Conservation (phyloP, 1,140 invertebrate genomes). For the Lepidurus couesii region DNA sequence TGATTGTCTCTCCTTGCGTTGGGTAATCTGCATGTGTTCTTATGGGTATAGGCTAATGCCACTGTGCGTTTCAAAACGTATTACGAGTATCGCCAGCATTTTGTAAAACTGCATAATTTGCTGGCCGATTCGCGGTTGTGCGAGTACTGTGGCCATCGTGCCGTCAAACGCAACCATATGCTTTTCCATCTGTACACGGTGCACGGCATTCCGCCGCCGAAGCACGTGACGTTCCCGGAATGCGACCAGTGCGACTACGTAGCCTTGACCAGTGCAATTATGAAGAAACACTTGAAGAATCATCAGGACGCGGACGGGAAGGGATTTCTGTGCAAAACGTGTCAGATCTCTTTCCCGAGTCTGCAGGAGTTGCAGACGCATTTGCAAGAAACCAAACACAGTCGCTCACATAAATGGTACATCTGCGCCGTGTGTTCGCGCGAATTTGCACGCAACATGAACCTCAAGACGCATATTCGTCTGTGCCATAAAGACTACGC, state of each 20-base stretch:
- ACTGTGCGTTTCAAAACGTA: conserved; percentile 27
- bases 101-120: conserved; percentile 25
- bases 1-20: not conserved
- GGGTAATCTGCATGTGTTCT: not conserved
- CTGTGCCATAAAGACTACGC: conserved; percentile 30
- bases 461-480: conserved; percentile 30
- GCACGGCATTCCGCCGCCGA: conserved; percentile 66
- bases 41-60: not conserved
- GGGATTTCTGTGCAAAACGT: conserved; percentile 30
- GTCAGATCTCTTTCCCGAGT: conserved; percentile 25
- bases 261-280: conserved; percentile 32
- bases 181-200: conserved; percentile 74
- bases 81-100: conserved; percentile 32
- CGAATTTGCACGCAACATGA: conserved; percentile 31
- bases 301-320: conserved; percentile 29
- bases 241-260: conserved; percentile 58
- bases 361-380: conserved; percentile 27
- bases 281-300: conserved; percentile 31
- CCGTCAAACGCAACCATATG: conserved; percentile 65
- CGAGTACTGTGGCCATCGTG: conserved; percentile 74
- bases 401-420: conserved; percentile 5
- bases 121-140: conserved; percentile 46
- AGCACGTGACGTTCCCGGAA: conserved; percentile 62
- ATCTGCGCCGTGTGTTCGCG: conserved; percentile 28
- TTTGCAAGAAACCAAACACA: conserved; percentile 26